Evolutionary conservation across 2,113 vertebrate genomes (phyloP).

Genomic region (Hepsetus odoe): DNA sequence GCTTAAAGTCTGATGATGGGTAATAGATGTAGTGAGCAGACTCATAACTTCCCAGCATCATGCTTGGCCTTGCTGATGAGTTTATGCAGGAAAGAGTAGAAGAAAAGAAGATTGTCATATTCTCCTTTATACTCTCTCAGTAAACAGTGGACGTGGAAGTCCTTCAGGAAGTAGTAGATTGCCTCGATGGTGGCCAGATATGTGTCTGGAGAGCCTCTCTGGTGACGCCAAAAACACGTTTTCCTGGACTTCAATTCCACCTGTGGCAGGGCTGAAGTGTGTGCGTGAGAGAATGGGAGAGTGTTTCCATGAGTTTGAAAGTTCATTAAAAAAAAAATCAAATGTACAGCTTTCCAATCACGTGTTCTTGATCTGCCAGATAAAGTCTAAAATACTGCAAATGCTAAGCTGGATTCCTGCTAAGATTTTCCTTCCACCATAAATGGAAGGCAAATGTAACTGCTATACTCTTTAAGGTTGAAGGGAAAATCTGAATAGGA

Average conservation of each 20-base stretch:
- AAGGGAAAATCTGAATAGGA: too few relatives aligned
- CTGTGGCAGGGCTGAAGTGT: conserved; percentile 83
- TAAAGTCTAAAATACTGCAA: too few relatives aligned
- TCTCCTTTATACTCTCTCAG: conserved; percentile 85
- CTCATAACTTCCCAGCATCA: conserved; percentile 76
- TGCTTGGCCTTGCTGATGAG: conserved; percentile 87
- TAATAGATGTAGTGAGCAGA: too few relatives aligned
- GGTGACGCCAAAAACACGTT: conserved; percentile 96
- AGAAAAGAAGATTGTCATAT: conserved; percentile 95
- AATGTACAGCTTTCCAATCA: too few relatives aligned
- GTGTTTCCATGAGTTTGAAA: too few relatives aligned
- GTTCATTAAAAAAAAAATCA: neutral
- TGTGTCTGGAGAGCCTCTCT: conserved; percentile 92
- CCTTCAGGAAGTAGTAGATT: conserved; percentile 94
- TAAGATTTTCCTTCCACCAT: too few relatives aligned
- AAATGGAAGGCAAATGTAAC: too few relatives aligned
- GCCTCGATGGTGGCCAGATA: conserved; percentile 97
- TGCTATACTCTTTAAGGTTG: too few relatives aligned
- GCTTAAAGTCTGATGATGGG: neutral
- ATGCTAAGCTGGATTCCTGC: too few relatives aligned
- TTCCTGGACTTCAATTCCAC: conserved; percentile 92
- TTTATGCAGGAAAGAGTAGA: conserved; percentile 91
- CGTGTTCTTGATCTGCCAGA: too few relatives aligned
- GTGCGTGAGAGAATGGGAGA: conserved; percentile 15
- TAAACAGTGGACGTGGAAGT: conserved; percentile 85